These are phyloP conservation scores for Lepilemur ruficaudatus DNA, from an alignment of 2,797 vertebrate species.

Conservation along the genomic window DNA sequence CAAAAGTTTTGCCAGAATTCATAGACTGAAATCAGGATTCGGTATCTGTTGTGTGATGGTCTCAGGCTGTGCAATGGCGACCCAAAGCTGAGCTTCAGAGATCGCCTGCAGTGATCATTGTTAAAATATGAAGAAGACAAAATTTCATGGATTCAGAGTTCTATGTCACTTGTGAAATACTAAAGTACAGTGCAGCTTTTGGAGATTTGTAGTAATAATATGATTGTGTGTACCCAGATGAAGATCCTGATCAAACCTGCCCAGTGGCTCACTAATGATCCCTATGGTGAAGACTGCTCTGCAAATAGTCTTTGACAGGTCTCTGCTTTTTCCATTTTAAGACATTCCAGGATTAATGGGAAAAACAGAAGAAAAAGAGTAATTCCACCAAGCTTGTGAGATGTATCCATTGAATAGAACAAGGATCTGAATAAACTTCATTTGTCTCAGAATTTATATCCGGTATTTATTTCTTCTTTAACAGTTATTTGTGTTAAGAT, in stretches of 20 bases:
- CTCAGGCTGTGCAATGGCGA: neutral
- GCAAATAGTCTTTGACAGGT: slow-evolving; percentile 46
- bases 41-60: neutral
- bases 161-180: neutral
- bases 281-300: slow-evolving; percentile 25
- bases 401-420: neutral
- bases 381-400: slow-evolving; percentile 45
- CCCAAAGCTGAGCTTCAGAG: neutral
- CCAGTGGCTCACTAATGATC: slow-evolving; percentile 50
- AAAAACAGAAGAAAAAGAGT: slow-evolving; percentile 59
- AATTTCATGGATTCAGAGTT: neutral
- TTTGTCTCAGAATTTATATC: neutral
- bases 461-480: neutral
- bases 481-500: neutral
- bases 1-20: neutral
- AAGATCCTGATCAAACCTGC: slow-evolving; percentile 43
- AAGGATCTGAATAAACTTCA: slow-evolving; percentile 24
- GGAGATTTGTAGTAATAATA: neutral
- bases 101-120: neutral
- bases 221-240: neutral
- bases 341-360: slow-evolving; percentile 50
- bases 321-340: slow-evolving; percentile 63
- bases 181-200: neutral
- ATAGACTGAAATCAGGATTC: neutral
- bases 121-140: neutral